phyloP scores from a whole-genome alignment of 1,140 invertebrate genomes.

The Zaprionus lachaisei region DNA sequence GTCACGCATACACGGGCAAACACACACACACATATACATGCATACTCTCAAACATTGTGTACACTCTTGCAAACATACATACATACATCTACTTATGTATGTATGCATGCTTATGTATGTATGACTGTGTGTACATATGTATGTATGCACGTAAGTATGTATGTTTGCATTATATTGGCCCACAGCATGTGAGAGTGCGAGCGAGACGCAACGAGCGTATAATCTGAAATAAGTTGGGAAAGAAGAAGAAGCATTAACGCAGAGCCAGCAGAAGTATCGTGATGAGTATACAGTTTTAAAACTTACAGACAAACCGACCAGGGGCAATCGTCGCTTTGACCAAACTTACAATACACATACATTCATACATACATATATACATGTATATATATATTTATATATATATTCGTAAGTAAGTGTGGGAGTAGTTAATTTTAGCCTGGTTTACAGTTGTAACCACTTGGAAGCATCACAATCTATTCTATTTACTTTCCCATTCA shows the following conservation, averaged over 20 bases:
- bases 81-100: slow-evolving; percentile 35
- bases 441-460: slow-evolving; percentile 46
- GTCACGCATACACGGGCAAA: slow-evolving; percentile 22
- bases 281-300: slow-evolving; percentile 80
- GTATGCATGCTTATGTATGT: slow-evolving; percentile 51
- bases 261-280: slow-evolving; percentile 75
- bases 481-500: slow-evolving; percentile 1
- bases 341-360: slow-evolving; percentile 36
- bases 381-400: slow-evolving; percentile 22
- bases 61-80: slow-evolving; percentile 7
- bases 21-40: slow-evolving; percentile 10
- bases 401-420: slow-evolving; percentile 29
- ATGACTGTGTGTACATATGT: slow-evolving; percentile 41
- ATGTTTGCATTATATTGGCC: slow-evolving; percentile 47
- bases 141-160: slow-evolving; percentile 24
- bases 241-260: slow-evolving; percentile 74
- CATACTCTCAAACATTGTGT: slow-evolving; percentile 27
- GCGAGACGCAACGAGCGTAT: slow-evolving; percentile 62
- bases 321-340: slow-evolving; percentile 46
- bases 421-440: slow-evolving; percentile 43
- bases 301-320: slow-evolving; percentile 51
- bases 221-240: slow-evolving; percentile 81
- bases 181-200: slow-evolving; percentile 60
- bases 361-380: background rate
- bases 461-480: slow-evolving; percentile 8